A percentile compares a stretch with the other conserved stretches of the same genome.
phyloP scores from a whole-genome alignment of 2,113 vertebrate species.

The Xyliphius kryptos region DNA sequence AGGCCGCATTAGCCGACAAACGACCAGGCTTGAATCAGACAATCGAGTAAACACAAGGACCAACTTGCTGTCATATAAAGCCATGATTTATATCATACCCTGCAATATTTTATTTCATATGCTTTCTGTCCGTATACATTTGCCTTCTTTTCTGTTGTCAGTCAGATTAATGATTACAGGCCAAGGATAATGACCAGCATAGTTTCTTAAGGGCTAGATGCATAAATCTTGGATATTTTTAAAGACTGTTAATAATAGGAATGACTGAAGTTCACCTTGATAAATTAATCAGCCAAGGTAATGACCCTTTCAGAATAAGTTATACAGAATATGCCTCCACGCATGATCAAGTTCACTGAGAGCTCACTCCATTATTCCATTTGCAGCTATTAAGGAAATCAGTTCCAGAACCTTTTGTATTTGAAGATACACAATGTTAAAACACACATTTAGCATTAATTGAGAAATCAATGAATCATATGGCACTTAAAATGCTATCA shows the following conservation, averaged over 20 bases:
- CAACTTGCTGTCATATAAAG: background rate
- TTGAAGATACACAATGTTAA: too few relatives aligned
- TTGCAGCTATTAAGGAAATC: slow-evolving; percentile 29
- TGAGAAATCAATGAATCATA: too few relatives aligned
- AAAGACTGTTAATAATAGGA: slow-evolving; percentile 43
- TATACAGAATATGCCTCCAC: too few relatives aligned
- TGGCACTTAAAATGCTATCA: too few relatives aligned
- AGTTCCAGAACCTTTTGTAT: slow-evolving; percentile 19
- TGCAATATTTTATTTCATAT: background rate
- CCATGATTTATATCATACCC: slow-evolving; percentile 3
- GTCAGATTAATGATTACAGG: slow-evolving; percentile 41
- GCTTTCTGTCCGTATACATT: slow-evolving; percentile 11
- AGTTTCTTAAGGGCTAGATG: slow-evolving; percentile 35
- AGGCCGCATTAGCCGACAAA: too few relatives aligned
- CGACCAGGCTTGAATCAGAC: too few relatives aligned
- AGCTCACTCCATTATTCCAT: too few relatives aligned
- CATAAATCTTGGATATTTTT: slow-evolving; percentile 44
- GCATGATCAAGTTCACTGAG: too few relatives aligned
- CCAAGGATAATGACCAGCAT: slow-evolving; percentile 40
- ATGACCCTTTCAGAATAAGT: slow-evolving; percentile 31
- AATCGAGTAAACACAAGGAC: too few relatives aligned
- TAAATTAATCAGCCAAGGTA: slow-evolving; percentile 38
- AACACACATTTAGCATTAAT: too few relatives aligned
- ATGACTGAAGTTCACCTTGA: slow-evolving; percentile 37
- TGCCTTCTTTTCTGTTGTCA: slow-evolving; percentile 34